Percentiles rank a stretch among this genome's conserved stretches.
Conservation (phyloP, 1,140 invertebrate species). For the Drosophila chauvacae region DNA sequence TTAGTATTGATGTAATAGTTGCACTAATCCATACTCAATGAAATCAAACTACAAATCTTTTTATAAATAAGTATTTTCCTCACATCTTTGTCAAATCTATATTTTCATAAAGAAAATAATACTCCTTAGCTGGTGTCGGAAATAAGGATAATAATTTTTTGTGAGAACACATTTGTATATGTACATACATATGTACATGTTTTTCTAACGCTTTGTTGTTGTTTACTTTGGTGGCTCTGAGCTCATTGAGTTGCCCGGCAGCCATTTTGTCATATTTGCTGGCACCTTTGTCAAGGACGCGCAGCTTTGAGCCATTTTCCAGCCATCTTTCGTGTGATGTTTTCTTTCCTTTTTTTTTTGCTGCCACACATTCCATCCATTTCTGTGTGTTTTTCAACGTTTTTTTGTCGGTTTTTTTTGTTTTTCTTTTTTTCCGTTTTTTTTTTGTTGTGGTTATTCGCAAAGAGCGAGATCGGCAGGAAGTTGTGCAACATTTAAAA, state of each 20-base stretch:
- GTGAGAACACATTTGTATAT: conserved; percentile 13
- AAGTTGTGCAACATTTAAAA: conserved; percentile 82
- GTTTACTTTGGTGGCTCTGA: conserved; percentile 33
- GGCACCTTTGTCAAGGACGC: conserved; percentile 74
- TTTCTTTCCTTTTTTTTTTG: conserved; percentile 11
- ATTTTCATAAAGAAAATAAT: neutral
- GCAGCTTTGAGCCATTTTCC: conserved; percentile 26
- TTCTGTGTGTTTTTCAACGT: conserved; percentile 37
- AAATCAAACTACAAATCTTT: neutral
- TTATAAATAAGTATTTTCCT: no score
- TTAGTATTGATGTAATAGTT: no score
- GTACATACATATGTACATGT: conserved; percentile 7
- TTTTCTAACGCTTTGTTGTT: conserved; percentile 12
- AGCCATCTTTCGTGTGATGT: conserved; percentile 13
- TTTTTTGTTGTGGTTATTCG: conserved; percentile 47
- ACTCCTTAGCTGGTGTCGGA: conserved; percentile 1
- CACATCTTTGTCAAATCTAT: neutral
- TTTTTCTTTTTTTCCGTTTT: neutral
- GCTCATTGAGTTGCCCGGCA: conserved; percentile 62
- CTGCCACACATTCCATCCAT: conserved; percentile 33
- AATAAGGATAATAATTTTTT: conserved; percentile 36
- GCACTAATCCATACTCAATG: neutral
- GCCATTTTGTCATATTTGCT: conserved; percentile 62
- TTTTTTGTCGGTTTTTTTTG: neutral
- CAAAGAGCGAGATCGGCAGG: conserved; percentile 44